Evolutionary conservation across 2,888 invertebrate species (phyloP).

Genomic region (Spisula solida): DNA sequence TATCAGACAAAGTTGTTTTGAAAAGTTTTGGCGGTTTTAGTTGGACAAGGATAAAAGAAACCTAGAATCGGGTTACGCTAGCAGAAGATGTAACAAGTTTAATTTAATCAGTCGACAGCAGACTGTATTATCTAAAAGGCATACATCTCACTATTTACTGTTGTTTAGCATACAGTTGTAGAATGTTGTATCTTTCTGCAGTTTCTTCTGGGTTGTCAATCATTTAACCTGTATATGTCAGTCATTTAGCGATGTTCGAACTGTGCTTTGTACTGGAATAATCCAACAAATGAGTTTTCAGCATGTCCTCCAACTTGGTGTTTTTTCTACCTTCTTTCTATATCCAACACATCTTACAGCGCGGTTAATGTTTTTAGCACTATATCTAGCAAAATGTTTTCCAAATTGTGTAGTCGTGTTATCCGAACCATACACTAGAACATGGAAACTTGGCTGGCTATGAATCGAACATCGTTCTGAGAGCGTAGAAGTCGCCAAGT

Average conservation of each 20-base stretch:
- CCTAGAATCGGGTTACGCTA: slow-evolving; percentile 2
- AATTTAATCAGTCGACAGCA: neutral
- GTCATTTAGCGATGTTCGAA: slow-evolving; percentile 8
- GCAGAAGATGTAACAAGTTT: slow-evolving; percentile 4
- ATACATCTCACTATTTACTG: neutral
- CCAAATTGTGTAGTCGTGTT: neutral
- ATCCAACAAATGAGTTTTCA: slow-evolving; percentile 4
- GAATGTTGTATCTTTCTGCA: slow-evolving; percentile 13
- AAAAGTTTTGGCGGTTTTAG: neutral
- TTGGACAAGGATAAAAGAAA: slow-evolving; percentile 18
- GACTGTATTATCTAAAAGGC: neutral
- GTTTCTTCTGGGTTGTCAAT: neutral
- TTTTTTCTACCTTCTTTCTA: neutral
- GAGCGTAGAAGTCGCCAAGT: neutral
- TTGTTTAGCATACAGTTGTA: neutral
- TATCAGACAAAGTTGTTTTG: neutral
- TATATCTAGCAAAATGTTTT: neutral
- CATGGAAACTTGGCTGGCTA: neutral
- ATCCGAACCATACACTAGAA: neutral
- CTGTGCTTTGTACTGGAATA: neutral
- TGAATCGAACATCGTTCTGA: neutral
- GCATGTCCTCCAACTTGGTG: neutral
- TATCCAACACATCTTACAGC: neutral
- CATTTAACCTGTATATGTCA: slow-evolving; percentile 24
- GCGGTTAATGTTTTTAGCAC: neutral